Conservation (phyloP, 2,797 vertebrate species). For the Urocyon cinereoargenteus region DNA sequence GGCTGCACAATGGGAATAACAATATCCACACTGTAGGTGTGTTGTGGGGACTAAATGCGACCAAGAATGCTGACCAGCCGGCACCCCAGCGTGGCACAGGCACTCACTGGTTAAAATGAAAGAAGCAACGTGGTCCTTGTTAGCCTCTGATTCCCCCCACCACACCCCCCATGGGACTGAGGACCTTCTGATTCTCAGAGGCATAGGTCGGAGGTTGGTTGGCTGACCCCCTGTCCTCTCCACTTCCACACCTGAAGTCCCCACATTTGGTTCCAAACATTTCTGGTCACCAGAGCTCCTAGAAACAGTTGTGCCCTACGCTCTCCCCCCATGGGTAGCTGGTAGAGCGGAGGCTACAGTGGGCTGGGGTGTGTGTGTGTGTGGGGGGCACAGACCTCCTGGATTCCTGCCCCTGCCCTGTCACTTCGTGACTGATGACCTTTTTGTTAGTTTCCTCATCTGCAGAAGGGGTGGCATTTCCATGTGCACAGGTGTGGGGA, state of each 20-base stretch:
- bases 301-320: not conserved
- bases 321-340: not conserved
- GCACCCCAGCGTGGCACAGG: fast-evolving
- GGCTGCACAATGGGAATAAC: not conserved
- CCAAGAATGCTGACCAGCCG: not conserved
- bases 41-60: not conserved
- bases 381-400: not conserved
- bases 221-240: too few relatives aligned
- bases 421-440: not conserved
- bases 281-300: not conserved
- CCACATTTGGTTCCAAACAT: not conserved
- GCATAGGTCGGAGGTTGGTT: too few relatives aligned
- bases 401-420: not conserved
- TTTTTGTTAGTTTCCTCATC: not conserved
- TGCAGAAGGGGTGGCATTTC: not conserved
- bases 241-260: not conserved
- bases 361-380: not conserved
- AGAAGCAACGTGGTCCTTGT: not conserved
- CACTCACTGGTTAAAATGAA: not conserved
- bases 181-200: not conserved
- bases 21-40: fast-evolving
- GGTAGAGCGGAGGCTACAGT: not conserved
- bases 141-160: too few relatives aligned
- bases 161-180: not conserved
- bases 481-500: not conserved